Evolutionary conservation across 1,140 invertebrate genomes (phyloP), one percentile per base, ranked within the genome.

Genomic region (Zaprionus ghesquierei): DNA sequence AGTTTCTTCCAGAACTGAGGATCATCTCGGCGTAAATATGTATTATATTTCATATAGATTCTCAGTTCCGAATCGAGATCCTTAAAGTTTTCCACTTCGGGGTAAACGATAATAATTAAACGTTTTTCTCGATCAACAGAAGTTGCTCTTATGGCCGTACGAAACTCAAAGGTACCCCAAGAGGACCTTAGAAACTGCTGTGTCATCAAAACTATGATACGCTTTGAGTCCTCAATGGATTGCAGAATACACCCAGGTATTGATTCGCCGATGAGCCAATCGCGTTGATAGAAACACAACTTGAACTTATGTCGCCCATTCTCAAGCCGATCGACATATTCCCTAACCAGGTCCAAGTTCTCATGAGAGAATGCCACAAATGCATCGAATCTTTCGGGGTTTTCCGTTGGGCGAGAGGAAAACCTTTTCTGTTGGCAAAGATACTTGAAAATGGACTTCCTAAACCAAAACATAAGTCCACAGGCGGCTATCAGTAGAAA

Each of bases 221-320:
- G 33, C 12, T 38, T 35, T 3, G 60, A 62, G 15, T 51, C 46
- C 4, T 51, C 49, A 13, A 62, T 62, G 4, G 60, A 25, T 62
- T 51, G 20, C 8, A 62, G 13, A 18, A 62, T 62, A 31, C 60
- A 62, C 13, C 13, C n/a, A 10, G 60, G 29, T 38, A 62, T 62
- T 10, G 60, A 62, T n/a, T 62, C 60, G 0, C 60, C 60, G 8
- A 62, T 50, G 10, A 51, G 23, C 60, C 60, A 62, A 5, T 62
- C 46, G 2, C 60, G 60, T 5, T 62, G 60, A 51, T 62, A 62
- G 10, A 38, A 62, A n/a, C 60, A 35, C 2, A 62, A 10, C n/a
- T 27, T 33, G 27, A 50, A 62, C 29, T 20, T 10, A 3, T 27
- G n/a, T 0, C 22, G 20, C 8, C 46, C 20, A 1, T 18, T 50